Conservation (phyloP, 1,140 invertebrate species). For the Bombus confusus region DNA sequence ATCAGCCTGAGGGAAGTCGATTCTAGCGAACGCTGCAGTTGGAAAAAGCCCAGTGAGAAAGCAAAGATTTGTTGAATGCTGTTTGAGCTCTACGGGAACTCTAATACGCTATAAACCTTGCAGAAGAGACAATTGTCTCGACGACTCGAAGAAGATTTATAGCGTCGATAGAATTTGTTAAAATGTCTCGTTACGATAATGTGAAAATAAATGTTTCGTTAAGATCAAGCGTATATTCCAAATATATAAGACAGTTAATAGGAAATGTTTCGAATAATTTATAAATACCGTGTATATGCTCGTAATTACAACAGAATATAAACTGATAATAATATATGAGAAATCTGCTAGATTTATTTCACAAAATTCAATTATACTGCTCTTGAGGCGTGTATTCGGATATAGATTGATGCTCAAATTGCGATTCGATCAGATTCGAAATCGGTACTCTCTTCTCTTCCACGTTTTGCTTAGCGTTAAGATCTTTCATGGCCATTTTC, state of each 20-base stretch:
- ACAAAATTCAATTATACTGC: not conserved
- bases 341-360: not conserved
- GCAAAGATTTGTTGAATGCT: not conserved
- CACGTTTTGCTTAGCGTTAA: slow-evolving; percentile 4
- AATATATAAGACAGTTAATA: not conserved
- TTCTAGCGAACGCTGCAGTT: slow-evolving; percentile 41
- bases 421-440: not conserved
- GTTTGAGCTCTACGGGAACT: not conserved
- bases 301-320: not conserved
- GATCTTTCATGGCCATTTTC: slow-evolving; percentile 40
- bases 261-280: not conserved
- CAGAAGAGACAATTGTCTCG: not conserved
- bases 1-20: slow-evolving; percentile 32
- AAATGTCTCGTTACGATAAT: too few relatives aligned
- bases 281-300: not conserved
- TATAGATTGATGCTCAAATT: slow-evolving; percentile 3
- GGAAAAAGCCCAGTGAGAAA: not conserved
- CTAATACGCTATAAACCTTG: too few relatives aligned
- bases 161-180: too few relatives aligned
- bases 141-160: not conserved
- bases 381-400: not conserved
- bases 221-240: not conserved
- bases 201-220: not conserved
- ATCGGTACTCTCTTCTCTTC: slow-evolving; percentile 30
- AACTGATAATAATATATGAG: not conserved